phyloP scores from a whole-genome alignment of 2,888 invertebrate species.

The Clostera curtula region DNA sequence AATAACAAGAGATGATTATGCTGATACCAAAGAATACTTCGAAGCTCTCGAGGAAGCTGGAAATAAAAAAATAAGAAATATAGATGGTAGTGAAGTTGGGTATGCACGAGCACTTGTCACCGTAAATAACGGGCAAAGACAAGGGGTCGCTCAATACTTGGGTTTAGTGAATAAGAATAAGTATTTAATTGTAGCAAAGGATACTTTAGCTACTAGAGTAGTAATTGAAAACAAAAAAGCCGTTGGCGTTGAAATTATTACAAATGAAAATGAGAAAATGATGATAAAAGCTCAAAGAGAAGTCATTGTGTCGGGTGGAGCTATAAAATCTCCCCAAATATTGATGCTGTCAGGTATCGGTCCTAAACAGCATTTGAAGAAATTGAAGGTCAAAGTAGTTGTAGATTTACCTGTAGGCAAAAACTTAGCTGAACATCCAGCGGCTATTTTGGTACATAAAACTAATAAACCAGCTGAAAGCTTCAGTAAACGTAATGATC shows the following conservation, averaged over 20 bases:
- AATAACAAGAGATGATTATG: slow-evolving; percentile 5
- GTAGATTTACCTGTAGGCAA: slow-evolving; percentile 79
- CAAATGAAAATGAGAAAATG: slow-evolving; percentile 6
- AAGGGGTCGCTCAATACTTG: slow-evolving; percentile 6
- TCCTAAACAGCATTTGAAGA: slow-evolving; percentile 56
- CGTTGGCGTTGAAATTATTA: slow-evolving; percentile 11
- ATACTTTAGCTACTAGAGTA: slow-evolving; percentile 18
- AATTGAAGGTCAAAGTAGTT: slow-evolving; percentile 64
- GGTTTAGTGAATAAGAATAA: slow-evolving; percentile 9
- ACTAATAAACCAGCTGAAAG: slow-evolving; percentile 10
- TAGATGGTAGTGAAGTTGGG: slow-evolving; percentile 8
- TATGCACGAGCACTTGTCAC: slow-evolving; percentile 5
- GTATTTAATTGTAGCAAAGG: slow-evolving; percentile 19
- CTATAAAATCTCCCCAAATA: slow-evolving; percentile 74
- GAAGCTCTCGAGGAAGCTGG: slow-evolving; percentile 9
- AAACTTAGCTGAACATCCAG: slow-evolving; percentile 84
- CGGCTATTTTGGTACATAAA: slow-evolving; percentile 6
- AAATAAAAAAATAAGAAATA: slow-evolving; percentile 8
- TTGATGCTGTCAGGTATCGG: slow-evolving; percentile 79
- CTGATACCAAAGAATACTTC: slow-evolving; percentile 3
- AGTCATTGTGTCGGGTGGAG: slow-evolving; percentile 74
- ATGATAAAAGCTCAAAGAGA: slow-evolving; percentile 61
- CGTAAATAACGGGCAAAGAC: slow-evolving; percentile 5
- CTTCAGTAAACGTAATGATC: slow-evolving; percentile 1
- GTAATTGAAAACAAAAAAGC: slow-evolving; percentile 16